Conservation (phyloP, 2,113 vertebrate species). For the Melanocharis versteri region DNA sequence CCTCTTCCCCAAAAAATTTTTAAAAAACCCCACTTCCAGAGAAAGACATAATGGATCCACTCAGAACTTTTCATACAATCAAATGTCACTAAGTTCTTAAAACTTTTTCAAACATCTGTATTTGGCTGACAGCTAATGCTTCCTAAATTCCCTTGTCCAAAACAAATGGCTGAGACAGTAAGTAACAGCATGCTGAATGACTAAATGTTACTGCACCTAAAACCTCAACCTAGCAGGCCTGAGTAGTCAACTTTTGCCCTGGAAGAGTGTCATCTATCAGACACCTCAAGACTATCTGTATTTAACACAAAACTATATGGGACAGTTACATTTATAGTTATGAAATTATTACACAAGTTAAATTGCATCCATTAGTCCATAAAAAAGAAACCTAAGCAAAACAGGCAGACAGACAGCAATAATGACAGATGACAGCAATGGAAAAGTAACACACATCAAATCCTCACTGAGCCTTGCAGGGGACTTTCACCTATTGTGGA, state of each 20-base stretch:
- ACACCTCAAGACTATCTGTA: neutral
- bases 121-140: neutral
- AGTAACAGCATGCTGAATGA: neutral
- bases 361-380: rapidly evolving
- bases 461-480: neutral
- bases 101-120: neutral
- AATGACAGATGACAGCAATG: neutral
- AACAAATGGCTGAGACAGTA: neutral
- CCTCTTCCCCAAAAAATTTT: neutral
- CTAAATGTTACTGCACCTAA: neutral
- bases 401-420: neutral
- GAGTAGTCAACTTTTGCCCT: neutral
- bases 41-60: neutral
- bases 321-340: neutral
- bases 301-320: neutral
- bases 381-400: neutral
- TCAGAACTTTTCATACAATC: neutral
- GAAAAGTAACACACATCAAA: neutral
- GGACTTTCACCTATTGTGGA: neutral
- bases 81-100: neutral
- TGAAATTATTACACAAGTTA: neutral
- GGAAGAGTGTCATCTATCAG: neutral
- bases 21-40: neutral
- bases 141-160: neutral
- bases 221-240: neutral